Evolutionary conservation across 2,113 vertebrate species (phyloP), one percentile per base, ranked within the genome.

Genomic region (Raja brachyura): DNA sequence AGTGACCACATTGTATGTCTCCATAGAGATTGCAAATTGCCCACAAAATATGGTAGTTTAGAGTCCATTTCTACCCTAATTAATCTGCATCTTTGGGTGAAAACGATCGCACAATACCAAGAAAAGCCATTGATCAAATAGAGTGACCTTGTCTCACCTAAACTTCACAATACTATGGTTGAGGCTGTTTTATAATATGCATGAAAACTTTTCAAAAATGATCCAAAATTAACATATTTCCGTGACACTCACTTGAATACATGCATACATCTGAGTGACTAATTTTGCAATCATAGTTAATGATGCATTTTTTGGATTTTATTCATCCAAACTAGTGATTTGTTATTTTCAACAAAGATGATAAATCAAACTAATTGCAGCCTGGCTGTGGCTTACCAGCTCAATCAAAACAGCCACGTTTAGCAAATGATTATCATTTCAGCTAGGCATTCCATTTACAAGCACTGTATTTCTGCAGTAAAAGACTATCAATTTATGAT

Each of bases 291-390:
- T 90, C 61, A 63, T 20, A 90, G 61, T 31, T 90, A 68, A 90
- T 90, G 86, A 90, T 66, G 86, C 86, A 33, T 90, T 90, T 90
- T 56, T 90, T 28, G 63, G 31, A 16, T 16, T 66, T 90, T 31
- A 90, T 90, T 90, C 86, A 68, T 31, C n/a, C 16, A 33, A 63
- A 90, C 86, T 18, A 90, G 86, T 90, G 86, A 90, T 66, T 90
- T 68, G 28, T 90, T n/a, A 90, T 90, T 90, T 90, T 68, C 6
- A 31, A 33, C 18, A 3, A 33, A 68, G 63, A n/a, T 33, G 8
- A 90, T 66, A 90, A 90, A 90, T 33, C 86, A 90, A 90, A 68
- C 86, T 90, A 90, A 90, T 90, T 68, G 61, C 86, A 90, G 86
- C 20, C 79, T 66, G 14, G 3, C 25, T 90, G 61, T 90, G 86